A percentile compares a stretch with the other conserved stretches of the same genome.
Evolutionary conservation across 2,797 vertebrate genomes (phyloP).

Genomic region (Morelia viridis): DNA sequence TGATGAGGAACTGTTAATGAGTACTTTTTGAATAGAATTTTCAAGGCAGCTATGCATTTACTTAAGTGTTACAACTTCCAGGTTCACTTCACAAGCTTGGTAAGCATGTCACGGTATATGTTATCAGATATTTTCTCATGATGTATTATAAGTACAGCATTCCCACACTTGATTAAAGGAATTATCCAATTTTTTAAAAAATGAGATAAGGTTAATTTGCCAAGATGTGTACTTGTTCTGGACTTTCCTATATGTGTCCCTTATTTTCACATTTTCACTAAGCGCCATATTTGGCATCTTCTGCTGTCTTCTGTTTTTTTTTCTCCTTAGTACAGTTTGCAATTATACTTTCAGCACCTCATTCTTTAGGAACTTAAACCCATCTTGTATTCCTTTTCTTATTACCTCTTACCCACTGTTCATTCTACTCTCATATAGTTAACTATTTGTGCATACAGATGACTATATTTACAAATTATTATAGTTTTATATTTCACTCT

Average conservation of each 20-base stretch:
- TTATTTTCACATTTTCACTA: neutral
- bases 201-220: neutral
- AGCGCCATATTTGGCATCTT: neutral
- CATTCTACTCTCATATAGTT: neutral
- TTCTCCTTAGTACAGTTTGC: neutral
- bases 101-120: neutral
- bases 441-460: neutral
- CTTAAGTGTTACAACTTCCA: no score
- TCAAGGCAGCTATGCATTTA: no score
- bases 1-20: no score
- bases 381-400: neutral
- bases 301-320: neutral
- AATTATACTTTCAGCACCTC: neutral
- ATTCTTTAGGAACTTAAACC: neutral
- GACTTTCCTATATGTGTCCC: neutral
- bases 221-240: neutral
- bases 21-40: no score
- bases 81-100: no score
- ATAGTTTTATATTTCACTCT: neutral
- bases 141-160: neutral
- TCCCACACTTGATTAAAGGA: neutral
- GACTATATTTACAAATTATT: neutral
- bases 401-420: neutral
- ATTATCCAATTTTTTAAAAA: neutral
- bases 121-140: neutral